Evolutionary conservation across 2,113 vertebrate genomes (phyloP).

Genomic region (Apistogramma diplotaenia): DNA sequence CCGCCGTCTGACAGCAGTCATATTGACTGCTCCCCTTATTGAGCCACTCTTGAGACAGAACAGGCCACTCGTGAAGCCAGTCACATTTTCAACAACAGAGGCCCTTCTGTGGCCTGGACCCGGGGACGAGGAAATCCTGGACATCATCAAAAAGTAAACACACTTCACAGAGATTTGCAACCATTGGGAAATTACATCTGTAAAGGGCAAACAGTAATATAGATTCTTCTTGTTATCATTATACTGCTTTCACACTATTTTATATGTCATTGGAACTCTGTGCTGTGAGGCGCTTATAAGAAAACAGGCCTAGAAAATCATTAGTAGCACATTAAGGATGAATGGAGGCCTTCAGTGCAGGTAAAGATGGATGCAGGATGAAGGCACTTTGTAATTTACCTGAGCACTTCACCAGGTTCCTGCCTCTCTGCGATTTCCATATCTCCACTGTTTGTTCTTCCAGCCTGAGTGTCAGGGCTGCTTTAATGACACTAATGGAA

Average conservation of each 20-base stretch:
- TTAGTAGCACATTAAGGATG: neutral
- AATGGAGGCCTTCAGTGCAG: conserved; percentile 27
- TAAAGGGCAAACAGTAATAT: neutral
- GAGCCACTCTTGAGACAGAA: conserved; percentile 59
- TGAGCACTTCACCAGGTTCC: conserved; percentile 13
- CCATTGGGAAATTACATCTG: neutral
- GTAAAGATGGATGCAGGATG: conserved; percentile 1
- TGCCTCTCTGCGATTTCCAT: conserved; percentile 9
- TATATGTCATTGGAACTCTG: conserved; percentile 8
- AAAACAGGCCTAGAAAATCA: conserved; percentile 12
- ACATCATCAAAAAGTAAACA: conserved; percentile 5
- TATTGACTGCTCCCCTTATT: conserved; percentile 61
- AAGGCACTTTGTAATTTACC: conserved; percentile 30
- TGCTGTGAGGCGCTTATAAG: conserved; percentile 6
- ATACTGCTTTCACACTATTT: neutral
- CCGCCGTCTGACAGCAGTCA: conserved; percentile 43
- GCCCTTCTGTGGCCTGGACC: conserved; percentile 22
- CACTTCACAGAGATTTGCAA: neutral
- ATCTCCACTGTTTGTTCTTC: conserved; percentile 44
- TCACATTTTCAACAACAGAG: conserved; percentile 29
- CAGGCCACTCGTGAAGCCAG: conserved; percentile 42
- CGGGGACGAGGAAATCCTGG: neutral
- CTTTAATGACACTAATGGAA: conserved; percentile 64
- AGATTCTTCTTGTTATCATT: neutral
- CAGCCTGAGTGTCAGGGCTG: conserved; percentile 30